Base-by-base conservation (phyloP, 2,888 invertebrate genomes). In the Cheilosia pagana region DNA sequence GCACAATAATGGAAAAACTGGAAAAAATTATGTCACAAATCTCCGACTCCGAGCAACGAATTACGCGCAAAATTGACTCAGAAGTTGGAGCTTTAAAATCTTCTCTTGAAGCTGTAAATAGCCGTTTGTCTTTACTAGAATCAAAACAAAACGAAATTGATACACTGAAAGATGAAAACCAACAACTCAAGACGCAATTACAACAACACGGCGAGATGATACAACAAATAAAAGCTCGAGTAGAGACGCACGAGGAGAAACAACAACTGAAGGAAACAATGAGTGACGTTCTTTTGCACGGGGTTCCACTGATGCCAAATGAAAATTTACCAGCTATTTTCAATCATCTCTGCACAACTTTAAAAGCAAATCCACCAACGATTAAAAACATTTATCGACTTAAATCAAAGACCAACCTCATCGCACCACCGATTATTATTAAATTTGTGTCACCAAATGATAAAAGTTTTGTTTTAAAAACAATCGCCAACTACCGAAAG, bases 41-140 rank as follows among this genome's bases (percentile, higher is more conserved):
- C n/a, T 45, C 45, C 45, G n/a, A 43, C 41, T 43, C 41, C 41
- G 41, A 43, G n/a, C 41, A 43, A 43, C 41, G 41, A 43, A 43
- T 43, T 43, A 43, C 41, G 41, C n/a, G 1, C 41, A 52, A 52
- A 23, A 52, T 52, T 52, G 25, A 52, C n/a, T 25, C 19, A 25
- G 52, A 52, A 52, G 52, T 52, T 25, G 52, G n/a, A 52, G 52
- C 25, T 19, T 52, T 52, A 52, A 52, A 25, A 25, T 25, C 52
- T 23, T 52, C 52, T 2, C 52, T 52, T 19, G 52, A 52, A 52
- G 52, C 52, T 25, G 53, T 53, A 28, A 28, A 28, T 28, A 28
- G 6, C 28, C 28, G 28, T 5, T 53, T 28, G 28, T 28, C 28
- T 7, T 8, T 28, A n/a, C 6, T 28, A 2, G 25, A 28, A 28